A percentile compares a stretch with the other conserved stretches of the same genome.
These are phyloP conservation scores for Neolamprologus hecqui DNA, from an alignment of 2,113 vertebrate genomes.

Conservation along the genomic window DNA sequence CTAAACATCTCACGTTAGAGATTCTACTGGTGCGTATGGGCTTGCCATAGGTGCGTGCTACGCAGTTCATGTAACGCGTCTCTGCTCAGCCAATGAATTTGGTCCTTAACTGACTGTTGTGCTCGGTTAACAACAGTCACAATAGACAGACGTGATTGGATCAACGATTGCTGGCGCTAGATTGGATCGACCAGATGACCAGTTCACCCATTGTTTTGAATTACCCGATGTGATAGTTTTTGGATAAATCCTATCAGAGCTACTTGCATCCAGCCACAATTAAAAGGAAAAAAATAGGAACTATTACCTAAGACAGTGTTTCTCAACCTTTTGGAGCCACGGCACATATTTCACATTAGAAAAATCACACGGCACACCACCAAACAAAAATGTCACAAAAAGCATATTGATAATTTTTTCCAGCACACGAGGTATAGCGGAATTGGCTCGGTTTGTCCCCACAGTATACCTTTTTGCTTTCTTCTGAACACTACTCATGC, in stretches of 20 bases:
- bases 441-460: neutral
- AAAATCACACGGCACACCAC: neutral
- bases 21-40: neutral
- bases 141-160: neutral
- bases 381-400: neutral
- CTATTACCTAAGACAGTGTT: neutral
- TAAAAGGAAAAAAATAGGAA: neutral
- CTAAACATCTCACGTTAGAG: neutral
- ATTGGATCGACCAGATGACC: neutral
- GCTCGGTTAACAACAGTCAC: neutral
- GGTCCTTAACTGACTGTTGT: too few species aligned
- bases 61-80: neutral
- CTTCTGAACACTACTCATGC: neutral
- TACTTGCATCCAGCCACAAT: neutral
- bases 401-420: neutral
- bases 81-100: constrained; percentile 4
- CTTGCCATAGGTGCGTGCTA: accelerated
- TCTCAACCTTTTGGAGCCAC: neutral
- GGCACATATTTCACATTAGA: neutral
- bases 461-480: neutral
- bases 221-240: neutral
- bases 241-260: neutral
- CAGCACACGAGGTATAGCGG: neutral
- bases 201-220: neutral
- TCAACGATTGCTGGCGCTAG: neutral